A percentile compares a stretch with the other conserved stretches of the same genome.
Conservation (phyloP, 2,797 vertebrate species). For the Etheostoma nigrum region DNA sequence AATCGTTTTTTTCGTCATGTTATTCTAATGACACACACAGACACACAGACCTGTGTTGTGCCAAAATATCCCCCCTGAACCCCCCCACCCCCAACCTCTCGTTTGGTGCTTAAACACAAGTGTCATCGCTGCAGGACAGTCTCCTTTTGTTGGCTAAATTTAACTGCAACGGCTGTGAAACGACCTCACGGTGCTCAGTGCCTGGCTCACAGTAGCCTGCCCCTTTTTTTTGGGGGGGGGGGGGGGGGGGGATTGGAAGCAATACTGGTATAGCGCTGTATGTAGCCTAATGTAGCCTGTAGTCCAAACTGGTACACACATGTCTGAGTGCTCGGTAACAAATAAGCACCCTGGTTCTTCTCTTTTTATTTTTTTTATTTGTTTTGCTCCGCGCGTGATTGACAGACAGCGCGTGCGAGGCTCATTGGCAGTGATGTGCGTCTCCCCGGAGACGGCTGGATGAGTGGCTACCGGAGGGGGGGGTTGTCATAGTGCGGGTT, state of each 20-base stretch:
- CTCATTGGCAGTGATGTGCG: conserved; percentile 31
- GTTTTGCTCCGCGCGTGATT: conserved; percentile 18
- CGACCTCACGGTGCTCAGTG: no score
- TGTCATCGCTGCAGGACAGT: no score
- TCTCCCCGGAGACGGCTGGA: conserved; percentile 18
- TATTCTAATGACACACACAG: not conserved
- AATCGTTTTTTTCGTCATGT: not conserved
- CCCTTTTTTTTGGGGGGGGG: no score
- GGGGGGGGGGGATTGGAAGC: not conserved
- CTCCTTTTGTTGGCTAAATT: no score
- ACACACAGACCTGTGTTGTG: not conserved
- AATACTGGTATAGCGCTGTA: not conserved
- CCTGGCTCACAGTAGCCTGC: no score
- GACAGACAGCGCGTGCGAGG: conserved; percentile 16
- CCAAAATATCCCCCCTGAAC: no score
- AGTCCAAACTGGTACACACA: not conserved
- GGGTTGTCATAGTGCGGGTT: conserved; percentile 80
- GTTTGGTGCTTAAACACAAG: no score
- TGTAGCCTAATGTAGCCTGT: not conserved
- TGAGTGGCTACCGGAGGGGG: conserved; percentile 5
- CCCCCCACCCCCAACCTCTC: no score
- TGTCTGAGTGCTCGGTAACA: not conserved
- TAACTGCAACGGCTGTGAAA: no score
- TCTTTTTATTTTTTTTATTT: not conserved
- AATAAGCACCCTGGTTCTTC: not conserved